These are phyloP conservation scores for Scarus forsteni DNA, from an alignment of 2,797 vertebrate species.

Conservation along the genomic window DNA sequence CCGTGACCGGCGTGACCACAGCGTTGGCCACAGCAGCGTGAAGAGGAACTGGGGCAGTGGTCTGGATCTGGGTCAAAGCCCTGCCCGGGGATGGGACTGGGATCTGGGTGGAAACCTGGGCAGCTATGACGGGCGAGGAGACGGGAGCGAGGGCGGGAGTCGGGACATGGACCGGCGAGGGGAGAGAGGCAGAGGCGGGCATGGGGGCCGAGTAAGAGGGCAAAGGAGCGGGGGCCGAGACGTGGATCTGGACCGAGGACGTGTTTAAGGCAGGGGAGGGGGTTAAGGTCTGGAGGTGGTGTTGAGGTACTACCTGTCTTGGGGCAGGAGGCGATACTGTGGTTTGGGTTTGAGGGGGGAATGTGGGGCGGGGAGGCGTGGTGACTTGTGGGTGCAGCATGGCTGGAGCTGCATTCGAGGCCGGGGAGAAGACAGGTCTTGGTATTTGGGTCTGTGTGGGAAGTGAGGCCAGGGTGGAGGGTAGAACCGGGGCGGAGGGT, in stretches of 20 bases:
- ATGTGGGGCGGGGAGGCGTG: not conserved
- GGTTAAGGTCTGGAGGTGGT: constrained; percentile 48
- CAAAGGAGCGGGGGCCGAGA: constrained; percentile 24
- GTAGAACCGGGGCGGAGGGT: constrained; percentile 32
- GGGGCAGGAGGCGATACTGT: constrained; percentile 6
- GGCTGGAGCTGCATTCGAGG: constrained; percentile 35
- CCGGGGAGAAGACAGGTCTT: constrained; percentile 22
- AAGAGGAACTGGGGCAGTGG: constrained; percentile 51
- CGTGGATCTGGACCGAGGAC: constrained; percentile 34
- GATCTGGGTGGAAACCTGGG: constrained; percentile 56
- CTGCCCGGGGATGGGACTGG: constrained; percentile 50
- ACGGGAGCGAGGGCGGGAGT: constrained; percentile 61
- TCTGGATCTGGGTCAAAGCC: constrained; percentile 65
- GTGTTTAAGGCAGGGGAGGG: constrained; percentile 28
- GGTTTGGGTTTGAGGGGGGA: constrained; percentile 35
- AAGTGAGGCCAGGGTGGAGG: constrained; percentile 27
- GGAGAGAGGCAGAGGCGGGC: constrained; percentile 51
- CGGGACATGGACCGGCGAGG: constrained; percentile 59
- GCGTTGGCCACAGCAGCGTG: constrained; percentile 67
- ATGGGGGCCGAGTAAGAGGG: constrained; percentile 10
- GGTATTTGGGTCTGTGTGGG: constrained; percentile 26
- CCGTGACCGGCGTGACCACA: constrained; percentile 80
- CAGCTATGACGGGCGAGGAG: constrained; percentile 63
- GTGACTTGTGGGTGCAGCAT: constrained; percentile 31
- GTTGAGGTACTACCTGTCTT: constrained; percentile 36